Evolutionary conservation across 1,140 invertebrate species (phyloP).

Genomic region (Cotesia glomerata): DNA sequence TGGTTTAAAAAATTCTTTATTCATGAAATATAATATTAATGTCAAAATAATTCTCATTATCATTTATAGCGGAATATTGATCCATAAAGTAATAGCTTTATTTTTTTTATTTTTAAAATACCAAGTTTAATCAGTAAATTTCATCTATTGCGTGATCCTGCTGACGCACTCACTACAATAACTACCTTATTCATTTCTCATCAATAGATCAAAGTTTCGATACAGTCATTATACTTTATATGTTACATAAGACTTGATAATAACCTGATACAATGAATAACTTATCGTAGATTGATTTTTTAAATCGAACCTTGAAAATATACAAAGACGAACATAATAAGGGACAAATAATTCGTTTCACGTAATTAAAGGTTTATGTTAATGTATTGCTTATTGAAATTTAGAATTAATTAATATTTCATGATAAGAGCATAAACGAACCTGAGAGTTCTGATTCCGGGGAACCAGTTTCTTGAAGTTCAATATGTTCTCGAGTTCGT

Average conservation of each 20-base stretch:
- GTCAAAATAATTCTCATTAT: too few species aligned
- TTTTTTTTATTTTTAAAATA: neutral
- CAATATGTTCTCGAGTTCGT: slow-evolving; percentile 55
- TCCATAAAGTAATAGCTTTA: too few species aligned
- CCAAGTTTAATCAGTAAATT: neutral
- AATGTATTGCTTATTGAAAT: neutral
- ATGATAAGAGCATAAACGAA: slow-evolving; percentile 25
- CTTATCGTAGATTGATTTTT: neutral
- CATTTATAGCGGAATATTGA: too few species aligned
- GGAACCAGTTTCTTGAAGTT: slow-evolving; percentile 49
- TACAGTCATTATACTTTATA: neutral
- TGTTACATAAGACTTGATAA: neutral
- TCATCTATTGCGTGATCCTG: neutral
- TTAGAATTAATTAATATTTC: too few species aligned
- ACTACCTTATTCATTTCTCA: neutral
- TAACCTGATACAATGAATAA: slow-evolving; percentile 1
- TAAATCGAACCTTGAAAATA: neutral
- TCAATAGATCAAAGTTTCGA: slow-evolving; percentile 14
- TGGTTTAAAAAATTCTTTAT: too few species aligned
- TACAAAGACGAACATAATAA: neutral
- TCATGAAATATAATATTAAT: too few species aligned
- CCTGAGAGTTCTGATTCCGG: slow-evolving; percentile 34
- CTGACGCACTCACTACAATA: neutral
- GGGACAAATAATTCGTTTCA: neutral
- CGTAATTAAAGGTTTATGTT: neutral